Conservation (phyloP, 2,888 invertebrate genomes). For the Chromoteleia sp. region DNA sequence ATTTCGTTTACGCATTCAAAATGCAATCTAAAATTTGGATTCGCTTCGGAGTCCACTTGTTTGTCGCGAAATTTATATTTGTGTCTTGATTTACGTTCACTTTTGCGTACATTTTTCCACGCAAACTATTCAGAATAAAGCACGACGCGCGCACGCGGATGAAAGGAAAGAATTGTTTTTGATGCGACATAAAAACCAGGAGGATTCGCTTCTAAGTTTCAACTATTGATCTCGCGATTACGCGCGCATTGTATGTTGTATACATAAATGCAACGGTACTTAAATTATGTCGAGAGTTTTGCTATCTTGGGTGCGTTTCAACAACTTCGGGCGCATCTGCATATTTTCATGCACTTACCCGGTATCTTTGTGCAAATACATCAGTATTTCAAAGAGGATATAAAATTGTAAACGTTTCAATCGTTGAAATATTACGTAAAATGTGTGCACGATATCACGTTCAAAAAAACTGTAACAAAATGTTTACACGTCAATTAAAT, state of each 20-base stretch:
- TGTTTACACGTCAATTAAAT: no score
- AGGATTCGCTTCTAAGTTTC: slow-evolving; percentile 11
- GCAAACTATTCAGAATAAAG: no score
- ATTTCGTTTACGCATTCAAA: no score
- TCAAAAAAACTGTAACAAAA: no score
- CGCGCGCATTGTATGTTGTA: slow-evolving; percentile 10
- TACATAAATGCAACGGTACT: slow-evolving; percentile 39
- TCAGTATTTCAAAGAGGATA: slow-evolving; percentile 2
- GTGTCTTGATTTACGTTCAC: no score
- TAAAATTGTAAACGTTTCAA: slow-evolving; percentile 15
- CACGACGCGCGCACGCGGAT: no score
- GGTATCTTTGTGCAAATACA: slow-evolving; percentile 28
- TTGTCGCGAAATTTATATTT: neutral
- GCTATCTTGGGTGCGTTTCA: slow-evolving; percentile 35
- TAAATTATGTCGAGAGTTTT: slow-evolving; percentile 43
- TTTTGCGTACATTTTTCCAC: no score
- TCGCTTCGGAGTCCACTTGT: slow-evolving; percentile 1
- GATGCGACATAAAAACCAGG: neutral
- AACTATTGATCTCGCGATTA: slow-evolving; percentile 40
- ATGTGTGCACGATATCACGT: no score
- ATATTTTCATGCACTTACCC: slow-evolving; percentile 32
- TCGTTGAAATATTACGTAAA: neutral
- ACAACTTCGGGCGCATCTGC: slow-evolving; percentile 30
- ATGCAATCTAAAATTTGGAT: slow-evolving; percentile 20
- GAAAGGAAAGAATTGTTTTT: neutral